Conservation (phyloP, 1,140 invertebrate species). For the Manduca sexta region DNA sequence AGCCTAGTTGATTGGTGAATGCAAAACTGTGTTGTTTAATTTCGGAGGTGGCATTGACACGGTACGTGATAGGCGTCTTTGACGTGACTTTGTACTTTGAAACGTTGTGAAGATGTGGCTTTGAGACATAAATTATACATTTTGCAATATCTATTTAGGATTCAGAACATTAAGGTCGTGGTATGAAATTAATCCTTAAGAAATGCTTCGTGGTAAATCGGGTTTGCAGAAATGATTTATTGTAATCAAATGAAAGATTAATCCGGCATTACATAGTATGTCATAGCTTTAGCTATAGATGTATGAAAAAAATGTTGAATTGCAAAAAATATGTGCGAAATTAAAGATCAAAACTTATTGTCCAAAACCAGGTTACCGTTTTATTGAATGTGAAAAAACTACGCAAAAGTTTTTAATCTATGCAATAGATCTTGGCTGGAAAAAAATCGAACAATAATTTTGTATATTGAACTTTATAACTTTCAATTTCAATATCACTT, state of each 20-base stretch:
- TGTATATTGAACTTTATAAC: constrained; percentile 1
- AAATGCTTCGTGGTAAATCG: too few relatives aligned
- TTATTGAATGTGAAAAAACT: too few relatives aligned
- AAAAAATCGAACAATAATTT: not conserved
- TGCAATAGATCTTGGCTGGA: too few relatives aligned
- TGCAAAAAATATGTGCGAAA: too few relatives aligned
- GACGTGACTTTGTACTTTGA: not conserved
- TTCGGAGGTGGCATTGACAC: constrained; percentile 19
- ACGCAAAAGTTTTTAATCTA: too few relatives aligned
- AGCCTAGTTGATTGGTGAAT: not conserved
- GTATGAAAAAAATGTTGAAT: too few relatives aligned
- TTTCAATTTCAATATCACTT: constrained; percentile 22
- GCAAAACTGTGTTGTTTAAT: not conserved
- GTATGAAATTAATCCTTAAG: not conserved
- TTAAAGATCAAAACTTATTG: too few relatives aligned
- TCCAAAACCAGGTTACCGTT: too few relatives aligned
- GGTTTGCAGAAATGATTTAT: too few relatives aligned
- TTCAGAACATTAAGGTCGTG: not conserved
- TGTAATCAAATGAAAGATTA: too few relatives aligned
- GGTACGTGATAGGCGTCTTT: constrained; percentile 13
- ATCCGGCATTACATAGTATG: too few relatives aligned
- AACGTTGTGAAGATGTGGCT: not conserved
- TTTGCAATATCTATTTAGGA: not conserved
- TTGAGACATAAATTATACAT: not conserved
- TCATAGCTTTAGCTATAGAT: too few relatives aligned